Conservation (phyloP, 2,888 invertebrate genomes). For the Rhagophthalmus giganteus region DNA sequence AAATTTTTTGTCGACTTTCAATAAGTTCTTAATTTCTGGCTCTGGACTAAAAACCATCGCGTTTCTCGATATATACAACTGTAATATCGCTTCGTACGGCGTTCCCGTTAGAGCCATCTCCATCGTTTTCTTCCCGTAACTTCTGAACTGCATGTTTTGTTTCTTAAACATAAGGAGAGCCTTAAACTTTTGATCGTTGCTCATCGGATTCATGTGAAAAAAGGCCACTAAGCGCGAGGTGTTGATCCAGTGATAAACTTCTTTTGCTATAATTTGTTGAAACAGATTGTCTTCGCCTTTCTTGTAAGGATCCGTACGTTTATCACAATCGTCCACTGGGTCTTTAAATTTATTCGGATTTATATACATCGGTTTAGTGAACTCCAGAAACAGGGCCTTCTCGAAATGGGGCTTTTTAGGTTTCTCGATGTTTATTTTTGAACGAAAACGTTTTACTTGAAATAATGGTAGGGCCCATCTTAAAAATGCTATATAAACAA, state of each 20-base stretch:
- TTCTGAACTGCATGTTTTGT: constrained; percentile 70
- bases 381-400: constrained; percentile 65
- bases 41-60: constrained; percentile 73
- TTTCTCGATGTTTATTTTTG: constrained; percentile 77
- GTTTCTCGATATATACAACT: constrained; percentile 66
- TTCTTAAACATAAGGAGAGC: constrained; percentile 65
- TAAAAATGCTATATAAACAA: constrained; percentile 5
- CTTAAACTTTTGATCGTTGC: constrained; percentile 66
- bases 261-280: constrained; percentile 71
- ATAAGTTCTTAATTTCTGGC: constrained; percentile 62
- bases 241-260: constrained; percentile 70
- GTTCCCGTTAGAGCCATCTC: constrained; percentile 68
- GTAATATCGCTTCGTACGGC: constrained; percentile 67
- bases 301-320: constrained; percentile 36
- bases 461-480: constrained; percentile 2
- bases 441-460: constrained; percentile 64
- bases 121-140: constrained; percentile 68
- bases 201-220: constrained; percentile 73
- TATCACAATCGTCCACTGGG: constrained; percentile 60
- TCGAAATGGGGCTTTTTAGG: constrained; percentile 73
- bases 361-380: constrained; percentile 67
- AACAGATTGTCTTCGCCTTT: constrained; percentile 67
- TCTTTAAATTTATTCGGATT: constrained; percentile 56
- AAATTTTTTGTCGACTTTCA: constrained; percentile 69
- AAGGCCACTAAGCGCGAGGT: constrained; percentile 73